Evolutionary conservation across 1,140 invertebrate species (phyloP).

Genomic region (Cydia pomonella): DNA sequence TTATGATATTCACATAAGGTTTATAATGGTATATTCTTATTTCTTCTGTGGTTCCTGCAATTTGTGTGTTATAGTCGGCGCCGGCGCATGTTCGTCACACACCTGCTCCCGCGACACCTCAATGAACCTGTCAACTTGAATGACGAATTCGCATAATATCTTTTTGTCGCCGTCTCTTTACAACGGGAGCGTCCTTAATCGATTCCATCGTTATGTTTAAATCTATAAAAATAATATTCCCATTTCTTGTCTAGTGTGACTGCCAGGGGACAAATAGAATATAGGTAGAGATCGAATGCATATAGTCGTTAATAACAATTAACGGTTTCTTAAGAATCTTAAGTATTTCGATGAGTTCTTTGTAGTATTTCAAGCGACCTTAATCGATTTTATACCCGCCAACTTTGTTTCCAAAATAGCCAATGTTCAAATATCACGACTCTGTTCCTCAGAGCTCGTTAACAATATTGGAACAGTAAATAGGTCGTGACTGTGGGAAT

Average conservation of each 20-base stretch:
- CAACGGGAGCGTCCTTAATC: conserved; percentile 47
- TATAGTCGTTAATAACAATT: background rate
- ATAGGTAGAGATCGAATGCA: no score
- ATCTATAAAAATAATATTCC: background rate
- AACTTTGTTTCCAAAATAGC: conserved; percentile 10
- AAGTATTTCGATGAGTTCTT: background rate
- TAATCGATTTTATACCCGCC: conserved; percentile 48
- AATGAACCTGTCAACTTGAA: conserved; percentile 49
- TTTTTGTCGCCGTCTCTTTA: conserved; percentile 34
- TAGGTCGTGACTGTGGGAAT: conserved; percentile 66
- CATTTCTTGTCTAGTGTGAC: background rate
- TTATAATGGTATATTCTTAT: background rate
- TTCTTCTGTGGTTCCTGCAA: conserved; percentile 40
- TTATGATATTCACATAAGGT: background rate
- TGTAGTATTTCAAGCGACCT: conserved; percentile 39
- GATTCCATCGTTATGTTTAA: conserved; percentile 37
- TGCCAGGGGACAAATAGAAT: no score
- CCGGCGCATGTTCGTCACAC: conserved; percentile 47
- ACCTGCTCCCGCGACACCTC: conserved; percentile 42
- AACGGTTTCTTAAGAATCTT: background rate
- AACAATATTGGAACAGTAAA: conserved; percentile 62
- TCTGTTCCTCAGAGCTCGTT: conserved; percentile 43
- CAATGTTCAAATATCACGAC: conserved; percentile 32
- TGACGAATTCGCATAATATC: conserved; percentile 48
- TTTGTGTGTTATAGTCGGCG: conserved; percentile 55